phyloP scores from a whole-genome alignment of 2,113 vertebrate species.

The Myrmecophaga tridactyla region DNA sequence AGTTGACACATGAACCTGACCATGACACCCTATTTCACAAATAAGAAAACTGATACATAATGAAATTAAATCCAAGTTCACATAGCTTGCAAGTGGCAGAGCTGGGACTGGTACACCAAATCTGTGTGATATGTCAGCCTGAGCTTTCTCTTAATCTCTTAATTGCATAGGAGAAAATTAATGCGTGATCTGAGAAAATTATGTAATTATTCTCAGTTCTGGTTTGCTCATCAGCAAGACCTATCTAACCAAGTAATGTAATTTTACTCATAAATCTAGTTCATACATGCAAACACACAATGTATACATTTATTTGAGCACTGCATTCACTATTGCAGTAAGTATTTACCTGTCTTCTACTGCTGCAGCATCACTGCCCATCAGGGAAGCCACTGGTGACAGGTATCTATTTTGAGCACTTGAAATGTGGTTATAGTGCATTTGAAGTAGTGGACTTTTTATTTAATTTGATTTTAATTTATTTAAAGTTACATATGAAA shows the following conservation, averaged over 20 bases:
- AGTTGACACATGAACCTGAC: no score
- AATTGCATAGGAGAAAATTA: constrained; percentile 30
- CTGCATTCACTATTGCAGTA: background rate
- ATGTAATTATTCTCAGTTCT: background rate
- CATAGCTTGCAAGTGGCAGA: background rate
- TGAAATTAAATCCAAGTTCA: background rate
- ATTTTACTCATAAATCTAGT: background rate
- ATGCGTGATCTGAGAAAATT: constrained; percentile 23
- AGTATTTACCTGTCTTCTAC: background rate
- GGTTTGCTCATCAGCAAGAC: background rate
- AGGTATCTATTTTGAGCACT: background rate
- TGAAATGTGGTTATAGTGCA: background rate
- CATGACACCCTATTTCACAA: background rate
- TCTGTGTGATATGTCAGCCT: background rate
- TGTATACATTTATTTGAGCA: background rate
- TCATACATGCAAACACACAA: background rate
- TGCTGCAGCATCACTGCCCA: background rate
- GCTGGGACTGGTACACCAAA: background rate
- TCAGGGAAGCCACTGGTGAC: background rate
- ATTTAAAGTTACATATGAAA: background rate
- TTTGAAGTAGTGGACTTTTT: background rate
- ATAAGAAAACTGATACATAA: background rate
- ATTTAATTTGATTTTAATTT: background rate
- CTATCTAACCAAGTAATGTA: background rate
- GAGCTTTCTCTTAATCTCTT: constrained; percentile 16